phyloP scores from a whole-genome alignment of 2,888 invertebrate genomes.

The Synanthedon vespiformis region DNA sequence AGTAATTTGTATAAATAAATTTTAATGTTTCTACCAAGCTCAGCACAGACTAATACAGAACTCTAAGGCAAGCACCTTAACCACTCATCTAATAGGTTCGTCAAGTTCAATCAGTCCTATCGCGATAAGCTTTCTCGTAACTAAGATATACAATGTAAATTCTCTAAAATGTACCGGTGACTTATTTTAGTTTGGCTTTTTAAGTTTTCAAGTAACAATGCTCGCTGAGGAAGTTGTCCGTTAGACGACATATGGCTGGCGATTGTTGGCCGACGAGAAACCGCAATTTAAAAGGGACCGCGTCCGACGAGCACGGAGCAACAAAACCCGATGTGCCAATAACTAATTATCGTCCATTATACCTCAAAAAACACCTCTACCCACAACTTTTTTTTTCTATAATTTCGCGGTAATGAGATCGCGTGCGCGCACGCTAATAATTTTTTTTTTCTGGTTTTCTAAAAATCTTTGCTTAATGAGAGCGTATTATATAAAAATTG shows the following conservation, averaged over 20 bases:
- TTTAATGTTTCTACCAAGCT: no score
- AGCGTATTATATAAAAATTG: no score
- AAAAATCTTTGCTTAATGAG: not conserved
- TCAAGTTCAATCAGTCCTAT: no score
- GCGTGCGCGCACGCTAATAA: slow-evolving; percentile 13
- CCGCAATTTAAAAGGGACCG: slow-evolving; percentile 27
- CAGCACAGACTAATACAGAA: no score
- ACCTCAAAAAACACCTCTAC: slow-evolving; percentile 21
- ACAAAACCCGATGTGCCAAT: slow-evolving; percentile 36
- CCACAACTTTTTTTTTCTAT: slow-evolving; percentile 13
- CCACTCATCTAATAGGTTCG: no score
- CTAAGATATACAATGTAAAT: no score
- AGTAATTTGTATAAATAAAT: no score
- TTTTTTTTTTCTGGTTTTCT: slow-evolving; percentile 3
- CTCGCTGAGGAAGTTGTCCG: slow-evolving; percentile 11
- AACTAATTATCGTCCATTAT: slow-evolving; percentile 32
- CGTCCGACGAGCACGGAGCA: slow-evolving; percentile 15
- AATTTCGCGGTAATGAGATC: slow-evolving; percentile 13
- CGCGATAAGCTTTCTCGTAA: no score
- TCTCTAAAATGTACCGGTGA: no score
- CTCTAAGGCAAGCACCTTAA: no score
- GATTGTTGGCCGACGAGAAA: slow-evolving; percentile 19
- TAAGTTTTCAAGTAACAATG: no score
- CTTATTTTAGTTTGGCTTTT: no score
- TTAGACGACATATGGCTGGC: slow-evolving; percentile 21